Base-by-base conservation (phyloP, 2,888 invertebrate species). In the Scaptomyza tumidula region DNA sequence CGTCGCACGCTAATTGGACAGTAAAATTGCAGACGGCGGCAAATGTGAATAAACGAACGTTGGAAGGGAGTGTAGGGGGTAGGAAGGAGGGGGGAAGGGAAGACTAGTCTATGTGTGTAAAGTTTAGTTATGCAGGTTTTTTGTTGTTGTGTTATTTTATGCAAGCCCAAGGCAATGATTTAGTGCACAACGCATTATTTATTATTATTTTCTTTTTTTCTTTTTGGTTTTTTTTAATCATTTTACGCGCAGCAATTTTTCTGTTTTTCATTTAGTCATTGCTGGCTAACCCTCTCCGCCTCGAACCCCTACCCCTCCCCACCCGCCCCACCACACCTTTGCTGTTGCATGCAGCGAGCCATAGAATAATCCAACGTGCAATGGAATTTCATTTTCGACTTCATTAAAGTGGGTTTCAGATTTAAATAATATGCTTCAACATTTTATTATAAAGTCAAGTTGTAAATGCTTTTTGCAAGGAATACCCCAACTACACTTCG, bases 1-100 rank as follows among this genome's bases (percentile, higher is more conserved):
- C 84, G 86, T 84, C 84, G 84, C 88, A 83, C 84, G 71, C 84
- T 84, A 84, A 84, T 84, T 84, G 84, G 84, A 84, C 88, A 88
- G 75, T 64, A 62, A 88, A 84, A 84, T 88, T 84, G 84, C 75
- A 57, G 54, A 66, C 67, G 56, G 39, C 41, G 31, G 29, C 19
- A 45, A 29, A 10, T 14, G 14, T n/a, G 29, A 29, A 19, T 19
- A 19, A 19, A 29, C 7, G 5, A 29, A 29, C 3, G 29, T 7
- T 7, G 7, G n/a, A 35, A 7, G 0, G 35, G 19, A n/a, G n/a
- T n/a, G n/a, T 13, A 14, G 6, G 10, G n/a, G 16, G 2, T n/a
- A n/a, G 37, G n/a, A 1, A 19, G 19, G 19, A 2, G 1, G 19
- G 37, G n/a, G 29, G 7, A 24, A 9, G 0, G 9, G 29, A 24